Evolutionary conservation across 2,113 vertebrate genomes (phyloP).

Genomic region (Pterophyllum scalare): DNA sequence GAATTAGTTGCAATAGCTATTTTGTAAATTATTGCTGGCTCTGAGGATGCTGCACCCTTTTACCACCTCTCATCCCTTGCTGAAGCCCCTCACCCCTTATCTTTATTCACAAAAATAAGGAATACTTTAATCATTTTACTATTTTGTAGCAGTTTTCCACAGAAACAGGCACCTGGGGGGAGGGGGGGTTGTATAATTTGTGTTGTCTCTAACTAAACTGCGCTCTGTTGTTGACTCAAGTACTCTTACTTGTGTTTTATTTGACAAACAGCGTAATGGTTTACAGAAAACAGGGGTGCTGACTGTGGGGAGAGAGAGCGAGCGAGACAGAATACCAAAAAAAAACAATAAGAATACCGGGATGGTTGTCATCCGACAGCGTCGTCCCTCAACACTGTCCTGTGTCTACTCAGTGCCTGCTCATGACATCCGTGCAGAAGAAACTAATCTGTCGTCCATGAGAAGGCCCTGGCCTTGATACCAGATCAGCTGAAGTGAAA

Average conservation of each 20-base stretch:
- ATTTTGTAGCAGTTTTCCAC: not conserved
- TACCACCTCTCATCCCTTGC: not conserved
- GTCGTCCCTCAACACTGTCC: conserved; percentile 53
- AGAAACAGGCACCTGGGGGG: not conserved
- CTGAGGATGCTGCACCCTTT: not conserved
- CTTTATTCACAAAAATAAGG: not conserved
- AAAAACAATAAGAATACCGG: conserved; percentile 56
- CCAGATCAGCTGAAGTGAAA: conserved; percentile 69
- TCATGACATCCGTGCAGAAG: conserved; percentile 52
- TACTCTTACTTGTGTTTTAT: not conserved
- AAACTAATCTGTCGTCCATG: conserved; percentile 64
- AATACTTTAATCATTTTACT: not conserved
- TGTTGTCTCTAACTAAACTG: not conserved
- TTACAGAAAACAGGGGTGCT: not conserved
- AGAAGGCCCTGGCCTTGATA: conserved; percentile 65
- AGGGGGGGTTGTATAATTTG: not conserved
- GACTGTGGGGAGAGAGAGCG: conserved; percentile 11
- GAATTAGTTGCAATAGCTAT: not conserved
- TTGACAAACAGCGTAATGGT: conserved; percentile 6
- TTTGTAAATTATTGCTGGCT: not conserved
- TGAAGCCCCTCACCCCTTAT: not conserved
- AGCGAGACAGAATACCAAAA: conserved; percentile 34
- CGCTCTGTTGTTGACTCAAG: not conserved
- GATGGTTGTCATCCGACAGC: conserved; percentile 66
- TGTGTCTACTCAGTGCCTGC: conserved; percentile 58